Evolutionary conservation across 2,113 vertebrate genomes (phyloP).

Genomic region (Oncorhynchus nerka): DNA sequence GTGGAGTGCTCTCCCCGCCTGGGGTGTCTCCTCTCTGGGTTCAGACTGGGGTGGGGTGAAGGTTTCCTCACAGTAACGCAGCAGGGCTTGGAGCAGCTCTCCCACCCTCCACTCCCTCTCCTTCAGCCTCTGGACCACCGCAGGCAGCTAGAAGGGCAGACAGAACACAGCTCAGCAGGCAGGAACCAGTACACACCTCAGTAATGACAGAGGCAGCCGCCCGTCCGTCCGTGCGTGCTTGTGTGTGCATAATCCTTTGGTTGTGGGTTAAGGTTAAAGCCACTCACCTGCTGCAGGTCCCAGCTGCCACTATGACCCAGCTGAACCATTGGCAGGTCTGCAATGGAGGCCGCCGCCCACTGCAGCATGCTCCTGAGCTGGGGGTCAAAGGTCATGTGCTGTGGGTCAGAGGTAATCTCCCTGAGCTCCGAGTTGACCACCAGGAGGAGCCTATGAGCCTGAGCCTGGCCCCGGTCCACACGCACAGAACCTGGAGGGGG

Average conservation of each 20-base stretch:
- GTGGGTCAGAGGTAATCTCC: conserved; percentile 72
- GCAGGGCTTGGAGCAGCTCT: conserved; percentile 86
- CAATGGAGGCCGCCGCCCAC: conserved; percentile 91
- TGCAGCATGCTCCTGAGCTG: conserved; percentile 87
- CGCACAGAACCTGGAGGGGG: conserved; percentile 69
- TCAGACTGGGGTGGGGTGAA: conserved; percentile 49
- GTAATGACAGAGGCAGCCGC: too few species aligned
- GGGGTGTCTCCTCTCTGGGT: conserved; percentile 41
- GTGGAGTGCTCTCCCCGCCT: conserved; percentile 29
- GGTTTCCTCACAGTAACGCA: conserved; percentile 82
- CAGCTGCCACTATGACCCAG: conserved; percentile 70
- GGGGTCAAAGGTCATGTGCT: conserved; percentile 75
- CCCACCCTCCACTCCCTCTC: conserved; percentile 86
- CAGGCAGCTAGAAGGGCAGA: conserved; percentile 75
- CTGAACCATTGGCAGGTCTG: conserved; percentile 78
- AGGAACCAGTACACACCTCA: not conserved
- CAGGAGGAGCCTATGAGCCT: conserved; percentile 62
- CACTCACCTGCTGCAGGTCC: conserved; percentile 83
- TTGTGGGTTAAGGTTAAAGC: conserved; percentile 35
- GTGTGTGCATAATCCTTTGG: not conserved
- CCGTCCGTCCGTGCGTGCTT: too few species aligned
- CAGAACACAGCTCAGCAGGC: conserved; percentile 1
- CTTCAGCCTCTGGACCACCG: conserved; percentile 73
- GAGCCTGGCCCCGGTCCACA: conserved; percentile 42
- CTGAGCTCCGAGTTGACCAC: conserved; percentile 82